phyloP scores from a whole-genome alignment of 1,140 invertebrate genomes.

The Microvelia longipes region DNA sequence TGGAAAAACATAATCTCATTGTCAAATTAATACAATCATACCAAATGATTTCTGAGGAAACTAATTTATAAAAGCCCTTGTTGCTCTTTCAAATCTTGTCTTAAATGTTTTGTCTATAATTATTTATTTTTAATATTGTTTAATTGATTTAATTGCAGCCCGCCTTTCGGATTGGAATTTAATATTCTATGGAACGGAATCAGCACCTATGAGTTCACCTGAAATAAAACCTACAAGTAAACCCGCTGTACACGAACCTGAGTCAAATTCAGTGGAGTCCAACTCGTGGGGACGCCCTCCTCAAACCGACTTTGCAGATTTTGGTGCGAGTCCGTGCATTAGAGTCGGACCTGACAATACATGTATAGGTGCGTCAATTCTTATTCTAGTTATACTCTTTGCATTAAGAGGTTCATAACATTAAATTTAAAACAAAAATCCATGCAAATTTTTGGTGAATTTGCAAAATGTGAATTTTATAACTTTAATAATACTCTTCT shows the following conservation, averaged over 20 bases:
- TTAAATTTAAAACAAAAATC: too few species aligned
- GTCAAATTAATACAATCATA: too few species aligned
- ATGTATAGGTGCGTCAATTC: not conserved
- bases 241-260: not conserved
- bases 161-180: constrained; percentile 38
- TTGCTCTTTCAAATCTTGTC: too few species aligned
- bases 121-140: too few species aligned
- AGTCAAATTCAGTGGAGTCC: not conserved
- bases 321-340: constrained; percentile 20
- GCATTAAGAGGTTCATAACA: not conserved
- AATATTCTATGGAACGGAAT: constrained; percentile 40
- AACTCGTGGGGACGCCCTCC: not conserved
- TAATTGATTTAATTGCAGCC: too few species aligned
- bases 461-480: too few species aligned
- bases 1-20: too few species aligned
- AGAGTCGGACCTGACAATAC: not conserved
- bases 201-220: constrained; percentile 24
- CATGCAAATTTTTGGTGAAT: too few species aligned
- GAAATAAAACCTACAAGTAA: not conserved
- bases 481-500: too few species aligned
- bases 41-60: too few species aligned
- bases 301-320: not conserved
- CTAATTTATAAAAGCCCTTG: too few species aligned
- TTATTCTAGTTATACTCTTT: not conserved
- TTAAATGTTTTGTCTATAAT: too few species aligned